A percentile compares a stretch with the other conserved stretches of the same genome.
Evolutionary conservation across 2,113 vertebrate species (phyloP).

Genomic region (Spilogale gracilis): DNA sequence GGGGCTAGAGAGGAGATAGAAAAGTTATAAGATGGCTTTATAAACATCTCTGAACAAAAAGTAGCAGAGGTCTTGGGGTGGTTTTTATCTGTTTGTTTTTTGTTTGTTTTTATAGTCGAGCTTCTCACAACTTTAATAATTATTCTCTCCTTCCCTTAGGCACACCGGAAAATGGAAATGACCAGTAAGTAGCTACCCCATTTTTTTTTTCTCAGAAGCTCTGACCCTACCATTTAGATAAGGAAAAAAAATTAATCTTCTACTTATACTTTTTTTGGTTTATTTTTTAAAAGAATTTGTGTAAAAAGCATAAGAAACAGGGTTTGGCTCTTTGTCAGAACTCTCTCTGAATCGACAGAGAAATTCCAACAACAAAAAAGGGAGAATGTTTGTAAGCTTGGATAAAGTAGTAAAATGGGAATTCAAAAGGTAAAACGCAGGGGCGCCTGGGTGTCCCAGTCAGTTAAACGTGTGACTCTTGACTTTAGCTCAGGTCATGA

Average conservation of each 20-base stretch:
- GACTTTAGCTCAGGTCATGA: neutral
- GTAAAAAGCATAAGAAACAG: neutral
- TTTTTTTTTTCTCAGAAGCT: neutral
- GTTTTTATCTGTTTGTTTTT: neutral
- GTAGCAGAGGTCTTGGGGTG: neutral
- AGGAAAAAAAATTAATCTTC: neutral
- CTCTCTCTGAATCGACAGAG: neutral
- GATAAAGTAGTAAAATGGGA: neutral
- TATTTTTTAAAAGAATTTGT: neutral
- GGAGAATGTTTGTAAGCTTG: neutral
- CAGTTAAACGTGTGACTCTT: neutral
- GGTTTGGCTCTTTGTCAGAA: neutral
- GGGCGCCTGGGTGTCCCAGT: neutral
- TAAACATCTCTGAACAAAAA: neutral
- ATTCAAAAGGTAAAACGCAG: neutral
- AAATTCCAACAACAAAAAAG: slow-evolving; percentile 8
- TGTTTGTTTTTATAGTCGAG: neutral
- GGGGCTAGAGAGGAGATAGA: neutral
- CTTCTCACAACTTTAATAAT: slow-evolving; percentile 54
- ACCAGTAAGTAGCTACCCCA: slow-evolving; percentile 86
- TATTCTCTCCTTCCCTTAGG: slow-evolving; percentile 81
- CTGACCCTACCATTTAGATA: neutral
- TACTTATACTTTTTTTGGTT: neutral
- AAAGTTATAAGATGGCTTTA: neutral
- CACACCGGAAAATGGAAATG: slow-evolving; percentile 86